Base-by-base conservation (phyloP, 2,113 vertebrate species). In the Microtus ochrogaster region DNA sequence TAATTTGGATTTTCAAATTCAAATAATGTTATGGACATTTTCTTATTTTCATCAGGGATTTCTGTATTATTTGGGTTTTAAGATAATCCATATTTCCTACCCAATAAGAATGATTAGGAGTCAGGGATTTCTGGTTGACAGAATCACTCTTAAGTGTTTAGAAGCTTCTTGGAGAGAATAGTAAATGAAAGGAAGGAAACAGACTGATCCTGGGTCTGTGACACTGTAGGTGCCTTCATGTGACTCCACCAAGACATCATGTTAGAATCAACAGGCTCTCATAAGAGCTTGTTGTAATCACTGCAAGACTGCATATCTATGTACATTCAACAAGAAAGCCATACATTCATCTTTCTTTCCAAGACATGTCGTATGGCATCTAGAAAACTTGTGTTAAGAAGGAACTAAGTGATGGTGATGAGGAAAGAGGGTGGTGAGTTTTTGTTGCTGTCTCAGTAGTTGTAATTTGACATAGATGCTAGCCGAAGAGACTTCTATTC, bases 1-100 rank as follows among this genome's bases (percentile, higher is more conserved):
- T 95, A 90, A 72, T 81, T 86, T 88, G 28, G 81, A 94, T 86
- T 81, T 66, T 78, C 10, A 94, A 93, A 89, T 91, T 93, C 88
- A 93, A 73, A 91, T 89, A 79, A 61, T 90, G 2, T 65, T 89
- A 88, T n/a, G 52, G 24, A 7, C 76, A 24, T 66, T 77, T 85
- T 89, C 52, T 89, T 84, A 61, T 76, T 94, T 82, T 93, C 17
- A 79, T n/a, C 77, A 90, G 79, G 44, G 65, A 63, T 66, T 94
- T 33, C 39, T 89, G 0, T 70, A 92, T 88, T 96, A 19, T 91
- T 91, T 65, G n/a, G 41, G 1, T 58, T 58, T 58, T 58, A 58
- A 22, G 58, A 94, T 84, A 86, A 73, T 94, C 52, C 44, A 89
- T 26, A 82, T 86, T 97, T 97, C 21, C 77, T 91, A 21, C 21